Base-by-base conservation (phyloP, 2,888 invertebrate species). In the Sinhomidia bicolor region DNA sequence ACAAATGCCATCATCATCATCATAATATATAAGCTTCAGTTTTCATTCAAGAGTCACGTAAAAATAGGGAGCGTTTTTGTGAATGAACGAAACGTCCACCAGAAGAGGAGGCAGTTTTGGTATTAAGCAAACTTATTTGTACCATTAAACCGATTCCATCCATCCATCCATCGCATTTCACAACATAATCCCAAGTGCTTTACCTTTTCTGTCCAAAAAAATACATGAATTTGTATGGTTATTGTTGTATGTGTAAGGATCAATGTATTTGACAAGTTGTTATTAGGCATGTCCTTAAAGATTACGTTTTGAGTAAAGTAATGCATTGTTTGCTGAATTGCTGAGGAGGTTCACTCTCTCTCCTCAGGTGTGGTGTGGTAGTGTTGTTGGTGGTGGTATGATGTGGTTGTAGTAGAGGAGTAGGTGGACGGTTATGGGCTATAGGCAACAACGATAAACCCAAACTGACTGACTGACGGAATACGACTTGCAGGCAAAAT, bases 231-330 rank as follows among this genome's bases (percentile, higher is more conserved):
- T 60, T 79, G 60, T 79, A 41, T 60, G 41, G 41, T 57, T 60
- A 51, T 23, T n/a, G n/a, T 10, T 68, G 65, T 68, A 20, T 41
- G 47, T 60, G 60, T 41, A 12, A 76, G 74, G 74, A 76, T 76
- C 74, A 76, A 76, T 76, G 74, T 14, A 51, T 79, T 79, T 79
- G 79, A 79, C 79, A 79, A 54, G 79, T 79, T 79, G 79, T 79
- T 79, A 79, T 79, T 79, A 79, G 79, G 36, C 57, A 60, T 79
- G 79, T 60, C 79, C 57, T 79, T 47, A 79, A 51, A 79, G 57
- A 79, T 60, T 57, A 60, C 57, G 57, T 62, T 41, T 10, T 32
- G 32, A 62, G 57, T 12, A 65, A 10, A 12, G 29, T 71, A 71
- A 7, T 17, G 41, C 12, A 76, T 76, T 76, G 47, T 76, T 51